Evolutionary conservation across 2,888 invertebrate species (phyloP).

Genomic region (Chirona hameri): DNA sequence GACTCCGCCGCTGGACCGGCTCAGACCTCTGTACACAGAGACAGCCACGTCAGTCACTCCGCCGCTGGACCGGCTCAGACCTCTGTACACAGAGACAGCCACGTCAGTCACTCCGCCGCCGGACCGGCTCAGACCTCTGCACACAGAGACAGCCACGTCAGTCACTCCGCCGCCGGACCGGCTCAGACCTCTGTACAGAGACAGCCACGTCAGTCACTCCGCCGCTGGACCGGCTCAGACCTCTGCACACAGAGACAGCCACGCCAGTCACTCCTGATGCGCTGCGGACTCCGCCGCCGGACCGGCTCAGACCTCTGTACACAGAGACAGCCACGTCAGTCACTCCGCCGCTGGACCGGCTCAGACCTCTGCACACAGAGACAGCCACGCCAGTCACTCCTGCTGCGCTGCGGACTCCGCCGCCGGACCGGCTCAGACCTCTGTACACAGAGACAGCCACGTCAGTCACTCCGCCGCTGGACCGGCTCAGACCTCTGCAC

Average conservation of each 20-base stretch:
- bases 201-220: too few relatives aligned
- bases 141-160: too few relatives aligned
- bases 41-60: too few relatives aligned
- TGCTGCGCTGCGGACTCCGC: neutral
- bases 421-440: neutral
- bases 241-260: neutral
- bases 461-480: neutral
- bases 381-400: constrained; percentile 2
- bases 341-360: neutral
- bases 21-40: neutral
- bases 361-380: neutral
- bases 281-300: neutral
- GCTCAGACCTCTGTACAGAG: neutral
- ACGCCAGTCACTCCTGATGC: neutral
- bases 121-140: neutral
- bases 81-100: neutral
- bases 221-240: neutral
- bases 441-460: neutral
- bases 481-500: neutral
- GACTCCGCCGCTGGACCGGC: neutral
- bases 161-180: neutral
- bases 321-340: too few relatives aligned
- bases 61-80: neutral
- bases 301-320: neutral
- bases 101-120: neutral